Conservation (phyloP, 64 coral and sea anemone species). For the Pocillopora verrucosa region DNA sequence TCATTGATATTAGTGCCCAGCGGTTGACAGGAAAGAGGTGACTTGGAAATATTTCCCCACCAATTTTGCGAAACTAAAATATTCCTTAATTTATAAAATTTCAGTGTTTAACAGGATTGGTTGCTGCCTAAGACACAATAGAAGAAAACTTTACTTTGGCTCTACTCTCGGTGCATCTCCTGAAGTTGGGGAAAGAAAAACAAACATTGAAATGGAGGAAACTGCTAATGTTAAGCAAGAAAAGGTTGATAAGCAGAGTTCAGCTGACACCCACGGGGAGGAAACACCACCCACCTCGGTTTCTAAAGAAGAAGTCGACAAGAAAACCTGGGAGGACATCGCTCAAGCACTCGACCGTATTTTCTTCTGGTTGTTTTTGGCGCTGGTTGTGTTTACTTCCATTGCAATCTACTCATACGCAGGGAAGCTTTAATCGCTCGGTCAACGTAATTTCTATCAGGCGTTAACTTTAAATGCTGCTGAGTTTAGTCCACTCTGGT, state of each 20-base stretch:
- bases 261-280: background rate
- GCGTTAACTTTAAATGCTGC: too few species aligned
- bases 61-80: too few species aligned
- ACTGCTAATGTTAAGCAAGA: background rate
- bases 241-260: background rate
- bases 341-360: conserved; percentile 34
- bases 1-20: too few species aligned
- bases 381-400: background rate
- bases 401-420: conserved; percentile 15
- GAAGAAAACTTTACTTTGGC: background rate
- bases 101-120: too few species aligned
- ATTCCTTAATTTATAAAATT: too few species aligned
- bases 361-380: conserved; percentile 57
- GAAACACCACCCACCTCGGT: background rate
- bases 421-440: background rate
- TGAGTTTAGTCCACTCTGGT: too few species aligned
- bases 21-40: too few species aligned
- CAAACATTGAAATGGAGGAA: background rate
- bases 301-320: background rate
- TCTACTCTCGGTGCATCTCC: background rate
- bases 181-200: background rate
- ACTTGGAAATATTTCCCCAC: too few species aligned
- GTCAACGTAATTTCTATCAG: too few species aligned
- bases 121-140: too few species aligned
- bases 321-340: conserved; percentile 24